Percentiles rank a stretch among this genome's conserved stretches.
phyloP scores from a whole-genome alignment of 1,140 invertebrate genomes.

The Melanaphis sacchari region DNA sequence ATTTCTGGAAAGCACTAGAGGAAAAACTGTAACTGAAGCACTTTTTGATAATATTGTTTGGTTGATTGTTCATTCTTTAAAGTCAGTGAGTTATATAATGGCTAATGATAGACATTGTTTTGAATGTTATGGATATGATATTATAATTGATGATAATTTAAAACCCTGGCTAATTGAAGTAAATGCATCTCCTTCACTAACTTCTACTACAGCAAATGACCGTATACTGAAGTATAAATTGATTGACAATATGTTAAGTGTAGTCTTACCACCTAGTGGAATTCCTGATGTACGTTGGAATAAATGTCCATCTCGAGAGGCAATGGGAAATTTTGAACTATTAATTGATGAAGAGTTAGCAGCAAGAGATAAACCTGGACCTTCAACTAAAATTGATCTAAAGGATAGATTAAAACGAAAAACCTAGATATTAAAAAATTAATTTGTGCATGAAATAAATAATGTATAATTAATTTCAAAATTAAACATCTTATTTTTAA shows the following conservation, averaged over 20 bases:
- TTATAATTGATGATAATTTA: conserved; percentile 83
- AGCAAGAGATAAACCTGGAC: conserved; percentile 51
- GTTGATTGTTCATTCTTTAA: conserved; percentile 86
- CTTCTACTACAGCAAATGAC: conserved; percentile 94
- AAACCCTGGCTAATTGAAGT: conserved; percentile 89
- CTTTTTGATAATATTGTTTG: conserved; percentile 86
- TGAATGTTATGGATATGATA: conserved; percentile 86
- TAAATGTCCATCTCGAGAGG: conserved; percentile 80
- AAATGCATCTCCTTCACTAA: conserved; percentile 93
- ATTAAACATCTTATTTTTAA: background rate
- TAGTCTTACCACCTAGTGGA: conserved; percentile 88
- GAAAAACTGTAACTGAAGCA: conserved; percentile 84
- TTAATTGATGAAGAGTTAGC: conserved; percentile 81
- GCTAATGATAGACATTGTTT: conserved; percentile 81
- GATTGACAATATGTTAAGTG: conserved; percentile 92
- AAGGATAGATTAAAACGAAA: conserved; percentile 51
- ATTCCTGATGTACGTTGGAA: conserved; percentile 92
- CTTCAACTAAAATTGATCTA: conserved; percentile 35
- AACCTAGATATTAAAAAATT: conserved; percentile 18
- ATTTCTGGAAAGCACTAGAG: conserved; percentile 89
- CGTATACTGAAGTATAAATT: conserved; percentile 95
- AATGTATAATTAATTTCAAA: background rate
- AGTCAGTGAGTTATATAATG: conserved; percentile 79
- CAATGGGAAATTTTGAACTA: conserved; percentile 87
- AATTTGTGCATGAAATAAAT: background rate